Evolutionary conservation across 1,140 invertebrate genomes (phyloP), one percentile per base, ranked within the genome.

Genomic region (Pteromalus puparum): DNA sequence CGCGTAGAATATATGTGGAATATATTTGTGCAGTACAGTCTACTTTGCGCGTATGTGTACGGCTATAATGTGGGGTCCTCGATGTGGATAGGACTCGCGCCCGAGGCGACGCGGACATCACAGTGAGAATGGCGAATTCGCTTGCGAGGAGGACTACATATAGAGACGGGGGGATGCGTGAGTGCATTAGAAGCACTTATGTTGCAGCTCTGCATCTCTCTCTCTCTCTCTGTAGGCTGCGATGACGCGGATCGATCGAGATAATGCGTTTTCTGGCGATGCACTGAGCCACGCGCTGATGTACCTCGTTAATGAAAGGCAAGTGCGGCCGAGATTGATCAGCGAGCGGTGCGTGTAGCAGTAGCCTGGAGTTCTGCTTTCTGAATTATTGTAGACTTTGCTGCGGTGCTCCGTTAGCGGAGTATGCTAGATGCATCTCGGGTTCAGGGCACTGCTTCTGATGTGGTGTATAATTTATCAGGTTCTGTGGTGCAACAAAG

Each of bases 41-140:
- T 70, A 70, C 28, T 30, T 70, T 34, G 72, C 38, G 30, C 53
- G 42, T 12, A 38, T 67, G 48, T 42, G 24, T 68, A 28, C 13
- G 21, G 9, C 0, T 26, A 15, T 2, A 7, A 12, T 24, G 4
- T 4, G n/a, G 67, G 10, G 24, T 13, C 4, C 24, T 70, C 68
- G 18, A 70, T 70, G 68, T n/a, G 53, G 53, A 61, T n/a, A 34
- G 30, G 18, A 15, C 53, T 61, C 53, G 53, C 5, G 21, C 53
- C 53, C 18, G 53, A 61, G 53, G 21, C 68, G 68, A 18, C 26
- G 12, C 3, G 68, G 28, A 70, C 28, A 30, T 70, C 68, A 18
- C 82, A 77, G 46, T 70, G 82, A 70, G 73, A 83, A 76, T 77
- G 48, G 38, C 53, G 72, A 84, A 61, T 85, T 84, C 38, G 42